Percentiles rank a stretch among this genome's conserved stretches.
Evolutionary conservation across 2,797 vertebrate genomes (phyloP).

Genomic region (Adelosebastes latens): DNA sequence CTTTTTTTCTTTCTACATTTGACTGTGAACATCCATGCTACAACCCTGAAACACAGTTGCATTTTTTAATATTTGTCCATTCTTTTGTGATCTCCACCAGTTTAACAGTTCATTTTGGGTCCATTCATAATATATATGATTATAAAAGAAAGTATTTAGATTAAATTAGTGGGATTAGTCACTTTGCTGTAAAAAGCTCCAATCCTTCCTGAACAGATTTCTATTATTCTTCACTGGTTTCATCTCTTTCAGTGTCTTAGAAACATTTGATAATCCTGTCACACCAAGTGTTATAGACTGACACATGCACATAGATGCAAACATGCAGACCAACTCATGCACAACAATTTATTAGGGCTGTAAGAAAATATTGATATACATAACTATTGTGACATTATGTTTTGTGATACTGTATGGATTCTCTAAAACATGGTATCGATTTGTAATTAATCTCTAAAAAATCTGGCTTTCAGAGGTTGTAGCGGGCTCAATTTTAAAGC

Average conservation of each 20-base stretch:
- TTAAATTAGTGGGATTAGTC: background rate
- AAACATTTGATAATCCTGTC: background rate
- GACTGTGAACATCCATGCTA: background rate
- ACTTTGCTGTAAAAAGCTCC: background rate
- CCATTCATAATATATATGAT: background rate
- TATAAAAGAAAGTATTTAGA: background rate
- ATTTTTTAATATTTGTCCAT: background rate
- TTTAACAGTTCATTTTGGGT: background rate
- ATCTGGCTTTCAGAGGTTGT: too few species aligned
- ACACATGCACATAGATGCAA: constrained; percentile 1
- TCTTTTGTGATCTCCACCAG: background rate
- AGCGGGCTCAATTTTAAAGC: too few species aligned
- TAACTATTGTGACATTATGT: too few species aligned
- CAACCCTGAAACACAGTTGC: background rate
- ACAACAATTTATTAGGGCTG: background rate
- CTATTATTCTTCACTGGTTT: background rate
- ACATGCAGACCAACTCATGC: background rate
- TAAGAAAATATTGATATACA: too few species aligned
- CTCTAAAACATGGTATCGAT: too few species aligned
- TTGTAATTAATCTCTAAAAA: too few species aligned
- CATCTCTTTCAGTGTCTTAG: background rate
- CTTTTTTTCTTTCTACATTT: background rate
- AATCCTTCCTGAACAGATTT: background rate
- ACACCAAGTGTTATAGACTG: background rate
- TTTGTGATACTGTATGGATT: too few species aligned